Evolutionary conservation across 2,888 invertebrate species (phyloP).

Genomic region (Nyleta sp.): DNA sequence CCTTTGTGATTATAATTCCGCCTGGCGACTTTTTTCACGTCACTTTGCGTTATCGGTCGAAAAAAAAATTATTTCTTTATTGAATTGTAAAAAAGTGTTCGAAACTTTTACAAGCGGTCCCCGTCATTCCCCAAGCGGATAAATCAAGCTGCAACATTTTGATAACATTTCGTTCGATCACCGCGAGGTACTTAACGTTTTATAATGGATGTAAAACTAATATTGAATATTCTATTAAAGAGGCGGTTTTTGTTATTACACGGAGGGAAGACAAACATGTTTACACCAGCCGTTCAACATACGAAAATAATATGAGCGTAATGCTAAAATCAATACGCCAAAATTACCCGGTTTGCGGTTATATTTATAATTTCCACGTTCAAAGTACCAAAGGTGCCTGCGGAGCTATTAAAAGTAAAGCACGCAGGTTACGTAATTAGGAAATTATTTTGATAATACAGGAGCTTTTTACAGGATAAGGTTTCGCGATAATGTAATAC

Average conservation of each 20-base stretch:
- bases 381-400: too few species aligned
- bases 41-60: constrained; percentile 18
- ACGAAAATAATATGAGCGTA: too few species aligned
- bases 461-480: too few species aligned
- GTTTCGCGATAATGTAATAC: too few species aligned
- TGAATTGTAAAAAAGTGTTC: constrained; percentile 24
- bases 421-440: too few species aligned
- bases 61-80: constrained; percentile 35
- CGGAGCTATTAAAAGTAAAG: too few species aligned
- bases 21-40: constrained; percentile 2
- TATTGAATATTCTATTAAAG: constrained; percentile 6
- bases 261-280: neutral
- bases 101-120: constrained; percentile 1
- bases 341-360: too few species aligned
- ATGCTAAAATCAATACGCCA: too few species aligned
- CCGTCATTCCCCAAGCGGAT: neutral
- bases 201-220: constrained; percentile 9
- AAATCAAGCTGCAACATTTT: constrained; percentile 23
- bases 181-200: neutral
- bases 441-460: too few species aligned
- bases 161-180: constrained; percentile 16
- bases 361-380: too few species aligned
- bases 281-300: too few species aligned
- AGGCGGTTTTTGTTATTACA: neutral
- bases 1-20: constrained; percentile 40